Evolutionary conservation across 2,888 invertebrate genomes (phyloP).

Genomic region (Agonopterix alstromeriana): DNA sequence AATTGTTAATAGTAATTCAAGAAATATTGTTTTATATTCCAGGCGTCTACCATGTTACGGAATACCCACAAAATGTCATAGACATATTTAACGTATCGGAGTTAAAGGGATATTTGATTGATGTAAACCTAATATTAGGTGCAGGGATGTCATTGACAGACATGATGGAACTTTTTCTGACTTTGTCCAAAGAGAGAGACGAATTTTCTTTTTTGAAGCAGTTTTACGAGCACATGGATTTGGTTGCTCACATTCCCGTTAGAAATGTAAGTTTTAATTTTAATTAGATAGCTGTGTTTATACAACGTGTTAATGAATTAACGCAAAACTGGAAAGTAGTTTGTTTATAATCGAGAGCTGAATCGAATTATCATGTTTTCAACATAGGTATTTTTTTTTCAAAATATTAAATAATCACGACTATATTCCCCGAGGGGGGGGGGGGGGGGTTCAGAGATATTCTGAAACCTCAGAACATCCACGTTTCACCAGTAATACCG

Average conservation of each 20-base stretch:
- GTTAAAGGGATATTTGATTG: constrained; percentile 54
- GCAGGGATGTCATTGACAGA: constrained; percentile 73
- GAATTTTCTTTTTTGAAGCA: constrained; percentile 76
- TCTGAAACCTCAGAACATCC: too few relatives aligned
- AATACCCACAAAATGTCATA: constrained; percentile 67
- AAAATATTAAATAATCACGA: too few relatives aligned
- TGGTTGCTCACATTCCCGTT: constrained; percentile 82
- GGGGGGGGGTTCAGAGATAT: too few relatives aligned
- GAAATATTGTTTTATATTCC: constrained; percentile 14
- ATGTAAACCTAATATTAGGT: constrained; percentile 66
- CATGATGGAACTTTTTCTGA: constrained; percentile 58
- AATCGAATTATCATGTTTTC: too few relatives aligned
- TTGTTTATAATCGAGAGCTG: too few relatives aligned
- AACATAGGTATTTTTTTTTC: too few relatives aligned
- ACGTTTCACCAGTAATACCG: too few relatives aligned
- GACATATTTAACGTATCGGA: constrained; percentile 78
- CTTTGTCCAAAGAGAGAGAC: constrained; percentile 19
- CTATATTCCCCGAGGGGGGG: too few relatives aligned
- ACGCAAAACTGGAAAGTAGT: too few relatives aligned
- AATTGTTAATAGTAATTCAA: too few relatives aligned
- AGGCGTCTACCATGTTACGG: constrained; percentile 52
- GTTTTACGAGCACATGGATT: constrained; percentile 78
- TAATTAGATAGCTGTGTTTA: background rate
- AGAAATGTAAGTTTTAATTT: constrained; percentile 76
- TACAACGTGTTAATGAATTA: too few relatives aligned